phyloP scores from a whole-genome alignment of 2,113 vertebrate genomes.

The Tachysurus vachellii region DNA sequence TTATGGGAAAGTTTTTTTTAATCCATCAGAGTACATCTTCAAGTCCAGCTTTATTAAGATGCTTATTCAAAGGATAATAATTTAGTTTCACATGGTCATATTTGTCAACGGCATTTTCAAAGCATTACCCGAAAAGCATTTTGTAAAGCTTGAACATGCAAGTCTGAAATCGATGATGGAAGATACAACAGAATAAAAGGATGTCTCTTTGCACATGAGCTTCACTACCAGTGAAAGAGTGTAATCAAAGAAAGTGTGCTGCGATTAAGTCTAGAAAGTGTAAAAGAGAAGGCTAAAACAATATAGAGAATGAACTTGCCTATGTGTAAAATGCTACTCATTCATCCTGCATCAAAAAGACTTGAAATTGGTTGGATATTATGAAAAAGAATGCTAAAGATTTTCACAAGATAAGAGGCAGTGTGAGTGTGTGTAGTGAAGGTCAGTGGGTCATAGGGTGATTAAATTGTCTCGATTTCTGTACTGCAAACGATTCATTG shows the following conservation, averaged over 20 bases:
- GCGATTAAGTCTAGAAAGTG: background rate
- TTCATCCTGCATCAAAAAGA: background rate
- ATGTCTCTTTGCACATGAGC: background rate
- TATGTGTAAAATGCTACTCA: background rate
- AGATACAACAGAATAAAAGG: background rate
- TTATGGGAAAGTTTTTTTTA: background rate
- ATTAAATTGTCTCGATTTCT: background rate
- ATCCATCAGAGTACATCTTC: background rate
- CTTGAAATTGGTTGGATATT: background rate
- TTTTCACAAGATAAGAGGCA: background rate
- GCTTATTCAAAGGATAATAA: background rate
- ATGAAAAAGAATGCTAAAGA: background rate
- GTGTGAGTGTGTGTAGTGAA: background rate
- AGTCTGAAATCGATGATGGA: background rate
- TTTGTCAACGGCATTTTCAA: constrained; percentile 1
- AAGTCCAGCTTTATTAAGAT: background rate
- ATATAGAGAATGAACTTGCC: background rate
- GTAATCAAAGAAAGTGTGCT: background rate
- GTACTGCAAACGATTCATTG: background rate
- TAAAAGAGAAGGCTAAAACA: background rate
- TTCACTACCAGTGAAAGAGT: background rate
- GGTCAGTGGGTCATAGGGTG: background rate
- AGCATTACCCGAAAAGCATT: background rate
- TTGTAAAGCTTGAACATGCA: background rate
- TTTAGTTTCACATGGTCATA: background rate